These are phyloP conservation scores for Oreochromis aureus DNA, from an alignment of 2,113 vertebrate genomes.

Conservation along the genomic window DNA sequence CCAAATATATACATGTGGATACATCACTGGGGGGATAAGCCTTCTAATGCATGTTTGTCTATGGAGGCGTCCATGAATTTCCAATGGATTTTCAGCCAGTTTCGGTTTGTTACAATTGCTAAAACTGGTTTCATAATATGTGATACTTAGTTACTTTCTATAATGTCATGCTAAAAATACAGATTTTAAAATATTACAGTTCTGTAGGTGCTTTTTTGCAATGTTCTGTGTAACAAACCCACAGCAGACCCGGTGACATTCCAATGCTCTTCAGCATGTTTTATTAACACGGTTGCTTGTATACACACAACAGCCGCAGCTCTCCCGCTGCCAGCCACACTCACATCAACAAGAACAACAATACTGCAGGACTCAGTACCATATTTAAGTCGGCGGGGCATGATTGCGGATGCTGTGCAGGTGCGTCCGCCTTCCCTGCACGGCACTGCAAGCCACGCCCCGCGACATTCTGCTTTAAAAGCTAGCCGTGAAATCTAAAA, in stretches of 20 bases:
- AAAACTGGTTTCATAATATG: neutral
- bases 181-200: neutral
- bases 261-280: neutral
- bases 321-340: neutral
- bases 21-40: neutral
- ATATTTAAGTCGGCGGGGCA: neutral
- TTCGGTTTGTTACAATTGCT: neutral
- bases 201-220: neutral
- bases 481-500: neutral
- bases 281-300: neutral
- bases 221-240: neutral
- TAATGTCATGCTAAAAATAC: neutral
- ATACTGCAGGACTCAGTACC: neutral
- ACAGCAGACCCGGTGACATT: neutral
- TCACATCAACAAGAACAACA: neutral
- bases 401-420: neutral
- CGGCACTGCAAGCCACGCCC: neutral
- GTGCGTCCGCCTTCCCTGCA: neutral
- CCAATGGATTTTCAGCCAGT: fast-evolving
- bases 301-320: fast-evolving
- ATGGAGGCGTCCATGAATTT: neutral
- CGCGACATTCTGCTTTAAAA: neutral
- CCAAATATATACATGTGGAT: neutral
- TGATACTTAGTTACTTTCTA: neutral
- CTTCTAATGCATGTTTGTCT: neutral